These are phyloP conservation scores for Wasmannia auropunctata DNA, from an alignment of 1,140 invertebrate species.

Conservation along the genomic window DNA sequence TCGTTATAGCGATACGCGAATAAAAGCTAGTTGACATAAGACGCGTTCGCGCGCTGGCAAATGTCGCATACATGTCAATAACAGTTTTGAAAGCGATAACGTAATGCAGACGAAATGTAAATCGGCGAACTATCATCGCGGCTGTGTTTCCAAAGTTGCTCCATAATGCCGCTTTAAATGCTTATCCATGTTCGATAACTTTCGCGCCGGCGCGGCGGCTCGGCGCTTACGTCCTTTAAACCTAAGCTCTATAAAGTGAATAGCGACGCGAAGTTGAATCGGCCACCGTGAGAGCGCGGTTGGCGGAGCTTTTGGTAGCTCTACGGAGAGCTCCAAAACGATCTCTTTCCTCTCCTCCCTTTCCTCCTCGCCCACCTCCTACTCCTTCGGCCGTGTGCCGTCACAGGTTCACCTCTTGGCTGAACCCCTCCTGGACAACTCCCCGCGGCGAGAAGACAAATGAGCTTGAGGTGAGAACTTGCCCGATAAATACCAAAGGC, in stretches of 20 bases:
- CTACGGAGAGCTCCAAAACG: conserved; percentile 18
- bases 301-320: conserved; percentile 54
- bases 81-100: not conserved
- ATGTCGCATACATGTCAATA: not conserved
- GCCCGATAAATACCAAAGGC: conserved; percentile 86
- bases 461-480: conserved; percentile 86
- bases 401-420: conserved; percentile 61
- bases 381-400: conserved; percentile 39
- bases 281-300: conserved; percentile 38
- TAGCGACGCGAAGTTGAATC: conserved; percentile 54
- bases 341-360: conserved; percentile 53
- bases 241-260: conserved; percentile 38
- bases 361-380: not conserved
- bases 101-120: not conserved
- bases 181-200: conserved; percentile 26
- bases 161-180: conserved; percentile 28
- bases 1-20: not conserved
- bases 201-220: conserved; percentile 9
- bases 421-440: conserved; percentile 74
- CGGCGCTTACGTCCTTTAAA: conserved; percentile 39
- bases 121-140: not conserved
- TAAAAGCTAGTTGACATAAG: not conserved
- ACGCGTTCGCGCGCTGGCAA: not conserved
- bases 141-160: not conserved
- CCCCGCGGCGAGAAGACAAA: conserved; percentile 84